A percentile compares a stretch with the other conserved stretches of the same genome.
Conservation (phyloP, 2,797 vertebrate species). For the Mastacembelus armatus region DNA sequence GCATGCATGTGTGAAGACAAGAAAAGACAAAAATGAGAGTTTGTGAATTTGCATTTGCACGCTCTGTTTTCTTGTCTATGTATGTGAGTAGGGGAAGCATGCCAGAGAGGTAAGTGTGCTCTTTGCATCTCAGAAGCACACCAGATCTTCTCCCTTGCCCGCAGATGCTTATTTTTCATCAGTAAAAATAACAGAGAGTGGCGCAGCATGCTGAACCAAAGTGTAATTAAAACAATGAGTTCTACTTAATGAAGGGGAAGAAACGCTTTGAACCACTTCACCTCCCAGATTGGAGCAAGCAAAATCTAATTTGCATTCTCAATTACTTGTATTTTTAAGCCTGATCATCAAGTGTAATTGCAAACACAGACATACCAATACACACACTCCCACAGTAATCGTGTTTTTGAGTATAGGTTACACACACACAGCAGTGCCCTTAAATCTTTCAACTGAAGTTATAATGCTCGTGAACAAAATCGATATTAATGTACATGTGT, state of each 20-base stretch:
- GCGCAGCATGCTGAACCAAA: conserved; percentile 70
- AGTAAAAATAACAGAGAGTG: conserved; percentile 78
- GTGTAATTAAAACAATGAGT: conserved; percentile 84
- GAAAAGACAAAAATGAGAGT: conserved; percentile 2
- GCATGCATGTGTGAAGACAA: background rate
- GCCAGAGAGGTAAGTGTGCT: conserved; percentile 38
- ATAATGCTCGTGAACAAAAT: conserved; percentile 4
- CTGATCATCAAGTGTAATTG: conserved; percentile 71
- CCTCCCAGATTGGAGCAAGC: conserved; percentile 68
- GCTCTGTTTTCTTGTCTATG: conserved; percentile 18
- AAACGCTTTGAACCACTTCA: conserved; percentile 80
- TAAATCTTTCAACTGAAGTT: conserved; percentile 29
- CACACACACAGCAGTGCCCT: conserved; percentile 30
- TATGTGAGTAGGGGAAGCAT: conserved; percentile 31
- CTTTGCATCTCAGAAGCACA: conserved; percentile 52
- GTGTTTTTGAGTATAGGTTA: conserved; percentile 8
- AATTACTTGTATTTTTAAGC: conserved; percentile 72
- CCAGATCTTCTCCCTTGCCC: conserved; percentile 49
- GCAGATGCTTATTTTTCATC: conserved; percentile 72
- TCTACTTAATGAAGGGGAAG: conserved; percentile 80
- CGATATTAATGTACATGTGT: conserved; percentile 20
- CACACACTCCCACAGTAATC: conserved; percentile 25
- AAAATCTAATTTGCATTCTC: conserved; percentile 76
- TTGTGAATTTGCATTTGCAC: conserved; percentile 13
- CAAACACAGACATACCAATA: conserved; percentile 47